Conservation (phyloP, 2,888 invertebrate genomes). For the Melanophora roralis region DNA sequence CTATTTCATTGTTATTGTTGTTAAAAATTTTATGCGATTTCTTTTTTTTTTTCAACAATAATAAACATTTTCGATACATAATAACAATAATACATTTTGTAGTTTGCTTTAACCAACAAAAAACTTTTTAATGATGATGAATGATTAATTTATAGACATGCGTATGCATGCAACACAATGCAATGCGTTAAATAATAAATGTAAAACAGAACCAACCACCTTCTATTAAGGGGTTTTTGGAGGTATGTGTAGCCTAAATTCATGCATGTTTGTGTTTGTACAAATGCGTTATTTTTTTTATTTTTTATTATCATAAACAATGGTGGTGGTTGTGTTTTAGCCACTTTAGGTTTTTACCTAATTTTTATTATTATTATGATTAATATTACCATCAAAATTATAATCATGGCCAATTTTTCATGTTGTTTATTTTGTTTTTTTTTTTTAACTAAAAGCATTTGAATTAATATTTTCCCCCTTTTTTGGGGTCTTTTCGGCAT, state of each 20-base stretch:
- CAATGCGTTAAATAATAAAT: constrained; percentile 3
- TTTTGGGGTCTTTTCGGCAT: neutral
- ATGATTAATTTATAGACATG: constrained; percentile 32
- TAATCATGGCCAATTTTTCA: constrained; percentile 40
- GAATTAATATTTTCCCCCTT: neutral
- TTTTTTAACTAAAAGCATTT: neutral
- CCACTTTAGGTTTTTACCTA: neutral
- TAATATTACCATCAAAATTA: constrained; percentile 3
- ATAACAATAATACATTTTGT: neutral
- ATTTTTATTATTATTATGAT: neutral
- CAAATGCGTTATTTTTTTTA: neutral
- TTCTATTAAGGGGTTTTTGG: neutral
- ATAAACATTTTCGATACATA: constrained; percentile 15
- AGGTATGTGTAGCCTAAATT: neutral
- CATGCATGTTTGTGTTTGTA: no score
- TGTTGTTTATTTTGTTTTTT: neutral
- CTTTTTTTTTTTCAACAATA: neutral
- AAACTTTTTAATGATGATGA: constrained; percentile 32
- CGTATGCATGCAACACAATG: constrained; percentile 26
- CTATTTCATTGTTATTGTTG: constrained; percentile 3
- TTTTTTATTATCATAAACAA: constrained; percentile 12
- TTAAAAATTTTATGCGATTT: constrained; percentile 26
- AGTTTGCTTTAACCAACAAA: neutral
- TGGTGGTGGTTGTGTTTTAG: constrained; percentile 20
- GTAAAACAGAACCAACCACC: neutral